Base-by-base conservation (phyloP, 2,113 vertebrate genomes). In the Egretta garzetta region DNA sequence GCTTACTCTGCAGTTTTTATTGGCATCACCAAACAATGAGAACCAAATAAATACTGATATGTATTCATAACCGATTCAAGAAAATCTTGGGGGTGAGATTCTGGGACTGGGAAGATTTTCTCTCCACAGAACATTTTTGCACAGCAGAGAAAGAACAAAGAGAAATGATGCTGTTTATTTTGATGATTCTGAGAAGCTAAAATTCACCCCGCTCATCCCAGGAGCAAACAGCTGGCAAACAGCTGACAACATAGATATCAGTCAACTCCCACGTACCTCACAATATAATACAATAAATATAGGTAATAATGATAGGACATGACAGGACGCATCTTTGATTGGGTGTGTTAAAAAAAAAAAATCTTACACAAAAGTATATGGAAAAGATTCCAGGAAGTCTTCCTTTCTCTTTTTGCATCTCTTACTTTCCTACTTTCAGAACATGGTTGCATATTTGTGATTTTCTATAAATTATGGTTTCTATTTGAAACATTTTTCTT, bases 401-500 rank as follows among this genome's bases (percentile, higher is more conserved):
- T 94, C 13, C 71, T 85, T 92, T 91, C 64, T 90, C 37, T 84
- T 64, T 55, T 67, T 73, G 55, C 66, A 35, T 90, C 62, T 92
- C 60, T 71, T 75, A 20, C 70, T 93, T 86, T 93, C 56, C 56
- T 96, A 26, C 41, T 96, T 92, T 70, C n/a, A 16, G 33, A 83
- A 67, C 62, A 77, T 84, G 56, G 81, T 64, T 95, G 70, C 70
- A 94, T 94, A 96, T 97, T 96, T 97, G 95, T 86, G 94, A 91
- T 95, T 97, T 96, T 97, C 68, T 93, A 89, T 97, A 98, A 98
- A 94, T 95, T 83, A 97, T 93, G 64, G 86, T 96, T 97, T 94
- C 70, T 96, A 88, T 96, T 94, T 96, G 96, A 95, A 97, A 97
- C 92, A 96, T 98, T 98, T 98, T 96, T 97, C 97, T 97, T 96